Conservation (phyloP, 2,797 vertebrate genomes). For the Takifugu ocellatus region DNA sequence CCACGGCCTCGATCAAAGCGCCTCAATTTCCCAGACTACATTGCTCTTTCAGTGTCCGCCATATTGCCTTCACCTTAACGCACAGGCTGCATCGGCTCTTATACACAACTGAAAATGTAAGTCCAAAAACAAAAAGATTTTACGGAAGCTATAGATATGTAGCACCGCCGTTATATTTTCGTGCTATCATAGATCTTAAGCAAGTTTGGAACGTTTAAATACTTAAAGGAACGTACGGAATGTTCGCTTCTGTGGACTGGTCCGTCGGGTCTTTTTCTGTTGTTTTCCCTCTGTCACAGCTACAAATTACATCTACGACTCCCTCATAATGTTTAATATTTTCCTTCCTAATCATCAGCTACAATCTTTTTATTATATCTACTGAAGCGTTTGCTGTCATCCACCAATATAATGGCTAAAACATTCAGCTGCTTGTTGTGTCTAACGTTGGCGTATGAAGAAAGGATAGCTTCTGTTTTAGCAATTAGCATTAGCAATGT, state of each 20-base stretch:
- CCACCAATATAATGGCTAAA: background rate
- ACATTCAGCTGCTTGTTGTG: background rate
- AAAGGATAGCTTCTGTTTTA: constrained; percentile 26
- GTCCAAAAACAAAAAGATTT: constrained; percentile 39
- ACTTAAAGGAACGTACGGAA: too few relatives aligned
- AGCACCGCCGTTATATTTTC: background rate
- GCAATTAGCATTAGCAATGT: constrained; percentile 48
- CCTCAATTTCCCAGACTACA: constrained; percentile 83
- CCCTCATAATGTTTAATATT: background rate
- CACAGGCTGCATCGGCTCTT: constrained; percentile 53
- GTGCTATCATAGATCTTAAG: background rate
- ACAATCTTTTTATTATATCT: fast-evolving
- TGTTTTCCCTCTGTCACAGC: constrained; percentile 57
- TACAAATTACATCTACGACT: constrained; percentile 24
- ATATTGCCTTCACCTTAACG: constrained; percentile 82
- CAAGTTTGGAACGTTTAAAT: background rate
- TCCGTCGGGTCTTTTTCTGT: constrained; percentile 44
- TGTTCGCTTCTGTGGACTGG: background rate
- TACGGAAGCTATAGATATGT: background rate
- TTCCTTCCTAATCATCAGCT: fast-evolving
- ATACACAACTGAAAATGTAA: constrained; percentile 70
- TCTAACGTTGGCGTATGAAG: constrained; percentile 7
- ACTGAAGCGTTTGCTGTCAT: too few relatives aligned
- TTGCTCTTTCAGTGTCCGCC: constrained; percentile 75
- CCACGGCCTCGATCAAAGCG: constrained; percentile 4